A percentile compares a stretch with the other conserved stretches of the same genome.
These are phyloP conservation scores for Eclectus roratus DNA, from an alignment of 2,113 vertebrate species.

Conservation along the genomic window DNA sequence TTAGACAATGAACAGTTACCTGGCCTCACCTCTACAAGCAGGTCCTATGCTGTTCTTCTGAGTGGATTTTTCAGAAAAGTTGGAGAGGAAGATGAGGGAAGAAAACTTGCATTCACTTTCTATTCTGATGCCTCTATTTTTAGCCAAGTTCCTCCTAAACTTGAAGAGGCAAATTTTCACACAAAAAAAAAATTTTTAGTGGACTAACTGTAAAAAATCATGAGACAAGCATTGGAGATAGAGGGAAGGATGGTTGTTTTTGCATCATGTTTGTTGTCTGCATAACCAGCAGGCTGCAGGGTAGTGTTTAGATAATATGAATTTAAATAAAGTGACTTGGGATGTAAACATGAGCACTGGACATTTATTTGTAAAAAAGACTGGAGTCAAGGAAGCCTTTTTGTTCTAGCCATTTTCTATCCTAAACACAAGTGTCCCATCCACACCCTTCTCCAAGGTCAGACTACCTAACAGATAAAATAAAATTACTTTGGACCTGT, in stretches of 20 bases:
- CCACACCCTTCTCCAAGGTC: not conserved
- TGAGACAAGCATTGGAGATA: not conserved
- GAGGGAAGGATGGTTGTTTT: not conserved
- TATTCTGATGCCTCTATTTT: conserved; percentile 35
- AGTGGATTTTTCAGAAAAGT: not conserved
- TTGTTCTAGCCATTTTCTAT: not conserved
- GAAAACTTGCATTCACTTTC: not conserved
- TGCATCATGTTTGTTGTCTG: not conserved
- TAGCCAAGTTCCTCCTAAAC: conserved; percentile 18
- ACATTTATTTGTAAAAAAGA: not conserved
- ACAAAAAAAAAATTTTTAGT: not conserved
- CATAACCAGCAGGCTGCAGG: conserved; percentile 6
- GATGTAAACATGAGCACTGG: conserved; percentile 23
- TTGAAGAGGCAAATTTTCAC: conserved; percentile 17
- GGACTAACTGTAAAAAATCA: conserved; percentile 45
- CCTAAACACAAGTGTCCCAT: not conserved
- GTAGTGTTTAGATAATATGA: conserved; percentile 40
- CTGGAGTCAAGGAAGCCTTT: conserved; percentile 10
- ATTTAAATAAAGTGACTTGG: conserved; percentile 27
- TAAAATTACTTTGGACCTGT: not conserved
- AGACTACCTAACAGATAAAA: conserved; percentile 9
- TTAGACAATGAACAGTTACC: not conserved
- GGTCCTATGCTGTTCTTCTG: not conserved
- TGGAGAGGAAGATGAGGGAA: not conserved
- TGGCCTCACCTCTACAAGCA: not conserved